These are phyloP conservation scores for Neotoxoptera formosana DNA, from an alignment of 1,140 invertebrate genomes.

Conservation along the genomic window DNA sequence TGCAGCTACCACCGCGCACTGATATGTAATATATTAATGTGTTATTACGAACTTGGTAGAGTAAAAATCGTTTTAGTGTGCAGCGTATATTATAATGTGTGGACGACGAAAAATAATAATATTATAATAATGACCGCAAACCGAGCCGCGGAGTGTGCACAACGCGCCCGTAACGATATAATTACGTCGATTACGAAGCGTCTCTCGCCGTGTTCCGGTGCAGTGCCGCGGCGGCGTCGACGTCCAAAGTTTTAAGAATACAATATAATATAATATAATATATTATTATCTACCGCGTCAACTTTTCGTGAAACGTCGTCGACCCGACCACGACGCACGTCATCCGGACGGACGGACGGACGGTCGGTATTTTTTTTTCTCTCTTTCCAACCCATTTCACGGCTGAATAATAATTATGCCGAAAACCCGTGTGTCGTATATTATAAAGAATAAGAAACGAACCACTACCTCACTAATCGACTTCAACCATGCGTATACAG, in stretches of 20 bases:
- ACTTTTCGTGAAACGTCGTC: neutral
- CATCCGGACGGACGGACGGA: neutral
- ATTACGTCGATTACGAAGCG: neutral
- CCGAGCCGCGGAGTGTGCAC: neutral
- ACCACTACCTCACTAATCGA: slow-evolving; percentile 6
- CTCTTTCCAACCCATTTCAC: slow-evolving; percentile 8
- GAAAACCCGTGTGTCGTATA: slow-evolving; percentile 24
- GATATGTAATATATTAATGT: neutral
- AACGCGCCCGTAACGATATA: neutral
- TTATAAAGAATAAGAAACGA: slow-evolving; percentile 22
- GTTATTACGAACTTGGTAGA: neutral
- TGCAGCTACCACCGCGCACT: neutral
- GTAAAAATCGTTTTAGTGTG: neutral
- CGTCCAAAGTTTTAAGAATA: neutral
- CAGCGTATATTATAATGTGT: neutral
- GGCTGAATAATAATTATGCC: slow-evolving; percentile 22
- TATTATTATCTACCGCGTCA: neutral
- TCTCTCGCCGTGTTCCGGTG: neutral
- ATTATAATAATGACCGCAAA: neutral
- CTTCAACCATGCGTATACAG: slow-evolving; percentile 49
- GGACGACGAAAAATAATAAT: neutral
- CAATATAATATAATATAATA: neutral
- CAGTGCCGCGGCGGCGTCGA: neutral
- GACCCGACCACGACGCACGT: neutral
- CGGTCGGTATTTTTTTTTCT: neutral